Evolutionary conservation across 1,140 invertebrate genomes (phyloP), one percentile per base, ranked within the genome.

Genomic region (Dinothrombium tinctorium): DNA sequence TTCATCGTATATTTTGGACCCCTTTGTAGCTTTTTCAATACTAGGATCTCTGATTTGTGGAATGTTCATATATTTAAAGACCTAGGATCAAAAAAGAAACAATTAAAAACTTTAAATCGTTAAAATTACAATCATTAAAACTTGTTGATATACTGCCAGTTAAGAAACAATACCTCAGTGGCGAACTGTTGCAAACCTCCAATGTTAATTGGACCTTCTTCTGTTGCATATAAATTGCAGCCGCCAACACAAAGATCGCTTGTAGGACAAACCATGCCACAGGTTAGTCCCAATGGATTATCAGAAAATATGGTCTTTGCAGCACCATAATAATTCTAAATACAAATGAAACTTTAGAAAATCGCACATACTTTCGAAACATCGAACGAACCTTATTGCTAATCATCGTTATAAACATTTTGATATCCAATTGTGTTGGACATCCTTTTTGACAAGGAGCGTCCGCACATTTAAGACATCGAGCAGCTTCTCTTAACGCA

Each of bases 201-300:
- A 53, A 98, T 98, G 54, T 98, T 98, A 45, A 98, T 98, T 0
- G 89, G 73, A 0, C 90, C 90, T 60, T 95, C 90, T 58, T 98
- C 90, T 3, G 72, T 71, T 0, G 87, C 90, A 51, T 80, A 74
- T 2, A 98, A 61, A 60, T 98, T 98, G 57, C 92, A 98, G 0
- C 86, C 84, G 0, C 90, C 90, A 3, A 95, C 87, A 56, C 92
- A 98, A 0, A 98, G 68, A 56, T 98, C 90, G 56, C 83, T 90
- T 0, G 89, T 96, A 4, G 92, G 90, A 54, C 90, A 98, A 7
- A 98, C 87, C 92, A 98, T 98, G 15, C 92, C 90, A 56, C 90
- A 98, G 1, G 87, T 92, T 0, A 98, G 62, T 0, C 82, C 90
- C 20, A 95, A 59, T 0, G 90, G 90, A 60, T 98, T 98, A 57